phyloP scores from a whole-genome alignment of 2,797 vertebrate genomes.

The Muraenolepis orangiensis region DNA sequence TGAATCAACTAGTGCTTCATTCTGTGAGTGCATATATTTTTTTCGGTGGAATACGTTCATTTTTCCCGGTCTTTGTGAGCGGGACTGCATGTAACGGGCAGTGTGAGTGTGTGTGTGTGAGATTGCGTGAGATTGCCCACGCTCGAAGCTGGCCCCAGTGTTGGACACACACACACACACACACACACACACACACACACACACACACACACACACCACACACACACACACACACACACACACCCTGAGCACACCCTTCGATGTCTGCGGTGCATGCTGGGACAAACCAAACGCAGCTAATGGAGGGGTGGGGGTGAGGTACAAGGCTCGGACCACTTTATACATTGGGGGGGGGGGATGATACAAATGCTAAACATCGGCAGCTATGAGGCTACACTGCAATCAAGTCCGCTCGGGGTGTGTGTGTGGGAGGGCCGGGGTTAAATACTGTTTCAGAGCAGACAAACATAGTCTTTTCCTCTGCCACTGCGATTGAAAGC shows the following conservation, averaged over 20 bases:
- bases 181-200: neutral
- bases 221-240: slow-evolving; percentile 8
- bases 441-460: neutral
- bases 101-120: slow-evolving; percentile 11
- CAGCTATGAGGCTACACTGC: slow-evolving; percentile 70
- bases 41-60: slow-evolving; percentile 43
- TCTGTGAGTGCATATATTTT: slow-evolving; percentile 43
- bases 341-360: slow-evolving; percentile 20
- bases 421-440: neutral
- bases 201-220: neutral
- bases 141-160: neutral
- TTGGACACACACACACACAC: slow-evolving; percentile 27
- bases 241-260: slow-evolving; percentile 58
- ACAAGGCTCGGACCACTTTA: neutral
- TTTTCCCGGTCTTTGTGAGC: slow-evolving; percentile 19
- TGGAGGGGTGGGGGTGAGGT: slow-evolving; percentile 26
- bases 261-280: slow-evolving; percentile 69
- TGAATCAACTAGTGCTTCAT: slow-evolving; percentile 77
- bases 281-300: slow-evolving; percentile 56
- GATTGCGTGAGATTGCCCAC: slow-evolving; percentile 25
- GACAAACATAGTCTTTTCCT: slow-evolving; percentile 36
- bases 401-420: slow-evolving; percentile 22
- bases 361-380: slow-evolving; percentile 59
- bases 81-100: neutral
- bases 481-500: slow-evolving; percentile 41